Evolutionary conservation across 1,140 invertebrate species (phyloP).

Genomic region (Anoplolepis gracilipes): DNA sequence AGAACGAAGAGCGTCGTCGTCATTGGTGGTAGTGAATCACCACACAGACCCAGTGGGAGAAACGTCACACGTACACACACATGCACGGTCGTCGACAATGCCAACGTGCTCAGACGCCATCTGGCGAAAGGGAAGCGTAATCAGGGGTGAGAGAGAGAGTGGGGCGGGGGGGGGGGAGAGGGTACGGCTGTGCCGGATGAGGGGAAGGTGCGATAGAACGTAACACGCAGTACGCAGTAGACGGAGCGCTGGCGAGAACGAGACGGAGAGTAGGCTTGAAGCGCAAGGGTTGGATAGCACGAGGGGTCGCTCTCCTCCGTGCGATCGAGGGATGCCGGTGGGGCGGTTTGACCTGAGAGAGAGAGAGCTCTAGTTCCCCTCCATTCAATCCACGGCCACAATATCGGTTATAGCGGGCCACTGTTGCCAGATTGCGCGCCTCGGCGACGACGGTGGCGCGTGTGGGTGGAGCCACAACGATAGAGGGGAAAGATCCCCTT

Average conservation of each 20-base stretch:
- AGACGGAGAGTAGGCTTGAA: slow-evolving; percentile 66
- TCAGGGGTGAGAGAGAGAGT: slow-evolving; percentile 4
- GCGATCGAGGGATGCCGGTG: slow-evolving; percentile 73
- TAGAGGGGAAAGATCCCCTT: slow-evolving; percentile 73
- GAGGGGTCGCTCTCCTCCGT: slow-evolving; percentile 66
- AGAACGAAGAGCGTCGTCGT: slow-evolving; percentile 11
- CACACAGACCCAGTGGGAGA: slow-evolving; percentile 53
- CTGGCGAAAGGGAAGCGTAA: slow-evolving; percentile 51
- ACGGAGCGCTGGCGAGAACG: slow-evolving; percentile 26
- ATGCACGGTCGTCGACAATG: neutral
- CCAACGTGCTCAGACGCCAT: slow-evolving; percentile 54
- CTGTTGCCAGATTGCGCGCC: slow-evolving; percentile 84
- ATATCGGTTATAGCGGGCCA: slow-evolving; percentile 85
- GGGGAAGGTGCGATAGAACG: slow-evolving; percentile 55
- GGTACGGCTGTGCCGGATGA: slow-evolving; percentile 36
- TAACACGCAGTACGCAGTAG: neutral
- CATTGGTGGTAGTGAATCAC: neutral
- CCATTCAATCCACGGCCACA: slow-evolving; percentile 85
- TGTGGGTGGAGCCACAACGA: slow-evolving; percentile 77
- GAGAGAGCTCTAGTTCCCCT: slow-evolving; percentile 82
- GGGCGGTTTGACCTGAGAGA: slow-evolving; percentile 81
- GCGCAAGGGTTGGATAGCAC: slow-evolving; percentile 64
- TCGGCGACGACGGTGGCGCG: slow-evolving; percentile 63
- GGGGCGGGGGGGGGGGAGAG: slow-evolving; percentile 29
- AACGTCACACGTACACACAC: slow-evolving; percentile 26